Percentiles rank a stretch among this genome's conserved stretches.
Conservation (phyloP, 1,140 invertebrate species). For the Philopotamus ludificatus region DNA sequence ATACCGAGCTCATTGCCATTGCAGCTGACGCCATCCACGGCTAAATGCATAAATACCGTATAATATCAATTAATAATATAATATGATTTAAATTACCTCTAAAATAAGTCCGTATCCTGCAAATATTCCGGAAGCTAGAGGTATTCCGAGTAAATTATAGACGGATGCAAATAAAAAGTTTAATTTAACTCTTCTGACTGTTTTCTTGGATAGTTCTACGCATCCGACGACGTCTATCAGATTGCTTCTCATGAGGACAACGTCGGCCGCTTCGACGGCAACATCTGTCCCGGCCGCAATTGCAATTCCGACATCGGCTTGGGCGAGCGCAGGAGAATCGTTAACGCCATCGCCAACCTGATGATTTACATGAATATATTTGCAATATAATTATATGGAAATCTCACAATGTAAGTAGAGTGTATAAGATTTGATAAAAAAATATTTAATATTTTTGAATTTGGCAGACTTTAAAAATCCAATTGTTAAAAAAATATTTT, state of each 20-base stretch:
- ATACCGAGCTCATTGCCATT: conserved; percentile 97
- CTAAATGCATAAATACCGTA: conserved; percentile 55
- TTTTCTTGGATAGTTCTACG: conserved; percentile 87
- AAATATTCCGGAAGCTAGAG: conserved; percentile 94
- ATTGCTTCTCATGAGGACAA: conserved; percentile 97
- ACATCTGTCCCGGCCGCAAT: conserved; percentile 99
- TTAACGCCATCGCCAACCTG: conserved; percentile 98
- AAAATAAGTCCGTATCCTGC: conserved; percentile 79
- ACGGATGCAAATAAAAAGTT: conserved; percentile 99
- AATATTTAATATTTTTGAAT: too few species aligned
- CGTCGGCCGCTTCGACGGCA: conserved; percentile 98
- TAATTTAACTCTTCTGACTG: conserved; percentile 86
- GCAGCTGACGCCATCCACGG: conserved; percentile 99
- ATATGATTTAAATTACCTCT: conserved; percentile 50
- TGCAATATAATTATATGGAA: conserved; percentile 1
- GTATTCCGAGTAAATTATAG: conserved; percentile 97
- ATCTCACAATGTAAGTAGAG: conserved; percentile 5
- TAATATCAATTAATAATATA: neutral
- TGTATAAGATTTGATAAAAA: too few species aligned
- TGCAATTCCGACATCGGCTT: conserved; percentile 97
- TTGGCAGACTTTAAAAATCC: too few species aligned
- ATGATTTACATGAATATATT: conserved; percentile 19
- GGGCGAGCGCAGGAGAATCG: conserved; percentile 96
- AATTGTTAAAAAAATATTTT: too few species aligned
- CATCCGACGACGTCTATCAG: conserved; percentile 95